Conservation (phyloP, 2,113 vertebrate species). For the Cochlearius cochlearius region DNA sequence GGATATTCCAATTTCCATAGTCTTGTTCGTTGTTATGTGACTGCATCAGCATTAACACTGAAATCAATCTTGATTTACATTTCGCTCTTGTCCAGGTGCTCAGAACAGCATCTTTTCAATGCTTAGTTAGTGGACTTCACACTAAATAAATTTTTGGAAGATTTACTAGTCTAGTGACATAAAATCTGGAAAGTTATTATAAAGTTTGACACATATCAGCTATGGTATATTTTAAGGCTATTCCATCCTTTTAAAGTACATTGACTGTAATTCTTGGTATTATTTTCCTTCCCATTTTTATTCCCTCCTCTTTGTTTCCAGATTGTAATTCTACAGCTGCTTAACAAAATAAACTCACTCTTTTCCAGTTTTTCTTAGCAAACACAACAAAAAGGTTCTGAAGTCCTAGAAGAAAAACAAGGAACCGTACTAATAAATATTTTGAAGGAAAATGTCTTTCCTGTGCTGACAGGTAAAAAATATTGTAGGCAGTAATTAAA, state of each 20-base stretch:
- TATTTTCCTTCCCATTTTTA: not conserved
- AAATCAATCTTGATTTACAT: slow-evolving; percentile 47
- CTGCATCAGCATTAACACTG: not conserved
- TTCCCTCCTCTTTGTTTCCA: not conserved
- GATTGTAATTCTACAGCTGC: not conserved
- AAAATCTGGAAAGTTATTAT: not conserved
- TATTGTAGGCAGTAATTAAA: not conserved
- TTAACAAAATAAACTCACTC: not conserved
- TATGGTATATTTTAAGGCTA: not conserved
- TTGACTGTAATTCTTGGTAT: not conserved
- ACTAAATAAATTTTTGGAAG: not conserved
- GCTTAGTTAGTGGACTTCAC: not conserved
- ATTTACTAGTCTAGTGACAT: not conserved
- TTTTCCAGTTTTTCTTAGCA: not conserved
- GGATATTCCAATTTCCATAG: not conserved
- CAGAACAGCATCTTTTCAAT: not conserved
- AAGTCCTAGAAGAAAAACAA: not conserved
- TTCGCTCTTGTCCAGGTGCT: not conserved
- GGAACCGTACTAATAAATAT: not conserved
- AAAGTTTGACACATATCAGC: not conserved
- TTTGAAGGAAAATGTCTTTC: not conserved
- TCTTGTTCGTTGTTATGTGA: not conserved
- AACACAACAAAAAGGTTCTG: not conserved
- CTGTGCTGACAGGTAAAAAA: not conserved
- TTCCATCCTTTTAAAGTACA: not conserved